Base-by-base conservation (phyloP, 1,140 invertebrate genomes). In the Trachymyrmex cornetzi region DNA sequence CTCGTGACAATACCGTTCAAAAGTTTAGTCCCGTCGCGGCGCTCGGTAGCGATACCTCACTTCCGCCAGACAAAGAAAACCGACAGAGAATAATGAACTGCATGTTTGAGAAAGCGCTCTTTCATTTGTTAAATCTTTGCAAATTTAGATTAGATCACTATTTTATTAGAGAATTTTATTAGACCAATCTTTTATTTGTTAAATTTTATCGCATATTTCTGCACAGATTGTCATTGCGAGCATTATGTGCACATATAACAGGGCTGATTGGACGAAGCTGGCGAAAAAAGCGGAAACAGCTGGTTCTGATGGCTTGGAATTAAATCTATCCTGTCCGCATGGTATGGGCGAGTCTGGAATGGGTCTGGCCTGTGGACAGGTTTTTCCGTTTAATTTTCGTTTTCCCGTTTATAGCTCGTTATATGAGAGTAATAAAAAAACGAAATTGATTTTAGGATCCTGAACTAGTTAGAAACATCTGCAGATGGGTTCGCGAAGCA, bases 261-360 rank as follows among this genome's bases (percentile, higher is more conserved):
- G 98, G 94, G 96, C 96, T 1, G 99, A 99, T 95, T 99, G 99
- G 99, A 97, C 95, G 24, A 96, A 97, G 92, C 94, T 99, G 53
- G 97, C 99, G 0, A 95, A 96, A 91, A 97, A 96, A 94, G 97
- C 98, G 6, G 98, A 98, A 95, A 96, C 96, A 5, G 96, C 98
- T 14, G 99, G 99, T 2, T 97, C 99, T 0, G 99, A 99, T 96
- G 99, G 98, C 1, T 95, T 99, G 5, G 99, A 99, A 95, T 94
- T 99, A 53, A 99, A 99, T 96, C 94, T 99, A 6, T 99, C 98
- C 0, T 99, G 99, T 95, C 99, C 99, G 0, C 99, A 99, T 95
- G 99, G 99, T 34, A 99, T 99, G 99, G 99, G 98, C 2, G 99
- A 99, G 96, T 96, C 98, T 77, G 99, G 99, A 71, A 99, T 99